A percentile compares a stretch with the other conserved stretches of the same genome.
Evolutionary conservation across 2,797 vertebrate genomes (phyloP).

Genomic region (Acrossocheilus wenchowensis): DNA sequence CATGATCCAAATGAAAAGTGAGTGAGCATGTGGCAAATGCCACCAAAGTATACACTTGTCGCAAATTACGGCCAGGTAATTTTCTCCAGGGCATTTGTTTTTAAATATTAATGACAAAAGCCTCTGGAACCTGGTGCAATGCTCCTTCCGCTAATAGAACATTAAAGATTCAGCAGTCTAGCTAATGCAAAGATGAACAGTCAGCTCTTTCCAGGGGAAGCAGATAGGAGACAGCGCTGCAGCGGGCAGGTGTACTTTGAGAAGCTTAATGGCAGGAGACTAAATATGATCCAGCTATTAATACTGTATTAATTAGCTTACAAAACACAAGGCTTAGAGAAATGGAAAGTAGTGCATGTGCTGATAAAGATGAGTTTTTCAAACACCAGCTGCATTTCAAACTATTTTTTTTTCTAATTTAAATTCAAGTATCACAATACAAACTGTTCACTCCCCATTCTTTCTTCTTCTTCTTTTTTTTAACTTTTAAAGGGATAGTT

Average conservation of each 20-base stretch:
- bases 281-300: constrained; percentile 42
- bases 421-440: background rate
- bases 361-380: background rate
- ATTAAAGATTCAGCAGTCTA: constrained; percentile 75
- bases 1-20: constrained; percentile 45
- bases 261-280: constrained; percentile 36
- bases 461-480: background rate
- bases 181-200: constrained; percentile 46
- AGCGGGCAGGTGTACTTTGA: constrained; percentile 29
- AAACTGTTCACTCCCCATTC: background rate
- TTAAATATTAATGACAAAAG: constrained; percentile 75
- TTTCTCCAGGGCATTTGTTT: constrained; percentile 50
- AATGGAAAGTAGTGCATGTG: background rate
- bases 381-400: constrained; percentile 15
- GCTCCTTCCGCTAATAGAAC: constrained; percentile 70
- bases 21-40: constrained; percentile 45
- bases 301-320: constrained; percentile 23
- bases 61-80: constrained; percentile 54
- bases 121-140: constrained; percentile 73
- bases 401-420: background rate
- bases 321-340: constrained; percentile 31
- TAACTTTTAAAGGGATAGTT: background rate
- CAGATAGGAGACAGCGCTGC: constrained; percentile 12
- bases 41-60: constrained; percentile 41
- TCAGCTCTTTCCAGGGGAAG: constrained; percentile 47